phyloP scores from a whole-genome alignment of 2,888 invertebrate genomes.

The Cetonia aurata region DNA sequence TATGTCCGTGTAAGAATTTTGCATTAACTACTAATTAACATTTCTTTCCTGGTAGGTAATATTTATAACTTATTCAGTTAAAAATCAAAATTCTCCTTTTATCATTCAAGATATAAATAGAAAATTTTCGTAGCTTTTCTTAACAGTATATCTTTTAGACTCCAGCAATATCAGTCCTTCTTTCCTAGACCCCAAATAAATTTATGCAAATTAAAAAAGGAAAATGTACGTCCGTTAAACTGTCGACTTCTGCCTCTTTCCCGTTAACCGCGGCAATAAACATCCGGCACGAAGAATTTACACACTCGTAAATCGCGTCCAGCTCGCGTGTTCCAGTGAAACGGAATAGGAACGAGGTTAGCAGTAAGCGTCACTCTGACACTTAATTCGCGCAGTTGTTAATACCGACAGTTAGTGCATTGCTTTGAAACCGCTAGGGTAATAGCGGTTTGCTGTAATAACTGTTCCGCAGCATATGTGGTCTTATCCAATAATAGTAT shows the following conservation, averaged over 20 bases:
- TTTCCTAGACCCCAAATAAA: constrained; percentile 4
- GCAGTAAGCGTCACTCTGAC: constrained; percentile 24
- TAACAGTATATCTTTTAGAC: neutral
- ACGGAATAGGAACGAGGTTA: constrained; percentile 37
- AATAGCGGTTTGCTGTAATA: too few species aligned
- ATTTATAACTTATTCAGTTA: too few species aligned
- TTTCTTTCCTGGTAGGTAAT: too few species aligned
- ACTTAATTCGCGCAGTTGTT: constrained; percentile 30
- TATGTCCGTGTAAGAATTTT: too few species aligned
- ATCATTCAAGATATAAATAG: neutral
- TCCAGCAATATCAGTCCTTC: neutral
- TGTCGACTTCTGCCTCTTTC: constrained; percentile 32
- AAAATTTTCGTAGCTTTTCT: neutral
- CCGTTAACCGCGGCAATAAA: constrained; percentile 38
- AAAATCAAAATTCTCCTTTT: too few species aligned
- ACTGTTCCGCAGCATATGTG: too few species aligned
- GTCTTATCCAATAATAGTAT: too few species aligned
- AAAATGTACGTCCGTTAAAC: constrained; percentile 22
- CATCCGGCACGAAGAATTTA: constrained; percentile 38
- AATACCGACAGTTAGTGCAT: constrained; percentile 9
- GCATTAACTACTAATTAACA: too few species aligned
- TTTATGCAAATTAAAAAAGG: constrained; percentile 26
- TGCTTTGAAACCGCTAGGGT: too few species aligned
- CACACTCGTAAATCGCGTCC: constrained; percentile 26
- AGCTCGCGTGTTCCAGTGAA: constrained; percentile 36